These are phyloP conservation scores for Nylanderia fulva DNA, from an alignment of 1,140 invertebrate species.

Conservation along the genomic window DNA sequence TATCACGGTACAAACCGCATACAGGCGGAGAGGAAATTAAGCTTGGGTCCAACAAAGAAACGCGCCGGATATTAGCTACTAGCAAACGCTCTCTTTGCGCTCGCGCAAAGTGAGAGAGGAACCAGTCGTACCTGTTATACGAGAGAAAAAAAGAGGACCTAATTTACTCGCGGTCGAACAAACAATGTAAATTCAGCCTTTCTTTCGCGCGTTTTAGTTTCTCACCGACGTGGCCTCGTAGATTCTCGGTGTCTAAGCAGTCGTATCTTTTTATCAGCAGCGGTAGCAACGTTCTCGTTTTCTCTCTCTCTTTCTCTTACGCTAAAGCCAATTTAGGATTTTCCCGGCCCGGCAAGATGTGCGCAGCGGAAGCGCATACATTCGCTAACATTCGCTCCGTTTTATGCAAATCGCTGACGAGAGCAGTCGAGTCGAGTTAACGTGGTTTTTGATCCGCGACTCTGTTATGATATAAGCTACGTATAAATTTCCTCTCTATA, in stretches of 20 bases:
- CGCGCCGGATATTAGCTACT: conserved; percentile 57
- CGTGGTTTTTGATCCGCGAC: neutral
- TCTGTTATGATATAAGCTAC: neutral
- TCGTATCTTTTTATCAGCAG: conserved; percentile 30
- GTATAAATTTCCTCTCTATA: neutral
- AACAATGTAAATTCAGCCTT: conserved; percentile 58
- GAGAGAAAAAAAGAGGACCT: conserved; percentile 1
- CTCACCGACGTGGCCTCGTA: neutral
- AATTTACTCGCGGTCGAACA: conserved; percentile 51
- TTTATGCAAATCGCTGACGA: conserved; percentile 44
- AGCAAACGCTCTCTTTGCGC: neutral
- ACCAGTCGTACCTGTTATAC: neutral
- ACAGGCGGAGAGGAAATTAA: conserved; percentile 58
- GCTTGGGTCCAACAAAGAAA: conserved; percentile 51
- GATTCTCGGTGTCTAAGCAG: conserved; percentile 22
- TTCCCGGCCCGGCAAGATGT: conserved; percentile 10
- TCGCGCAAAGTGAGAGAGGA: conserved; percentile 17
- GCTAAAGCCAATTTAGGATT: conserved; percentile 44
- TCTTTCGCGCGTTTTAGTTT: conserved; percentile 46
- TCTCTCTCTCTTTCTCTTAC: neutral
- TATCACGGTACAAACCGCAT: conserved; percentile 38
- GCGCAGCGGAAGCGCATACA: neutral
- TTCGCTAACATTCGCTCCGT: conserved; percentile 31
- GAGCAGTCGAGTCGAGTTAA: conserved; percentile 38
- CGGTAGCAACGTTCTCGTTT: neutral